Percentiles rank a stretch among this genome's conserved stretches.
Conservation (phyloP, 2,113 vertebrate genomes). For the Takifugu bimaculatus region DNA sequence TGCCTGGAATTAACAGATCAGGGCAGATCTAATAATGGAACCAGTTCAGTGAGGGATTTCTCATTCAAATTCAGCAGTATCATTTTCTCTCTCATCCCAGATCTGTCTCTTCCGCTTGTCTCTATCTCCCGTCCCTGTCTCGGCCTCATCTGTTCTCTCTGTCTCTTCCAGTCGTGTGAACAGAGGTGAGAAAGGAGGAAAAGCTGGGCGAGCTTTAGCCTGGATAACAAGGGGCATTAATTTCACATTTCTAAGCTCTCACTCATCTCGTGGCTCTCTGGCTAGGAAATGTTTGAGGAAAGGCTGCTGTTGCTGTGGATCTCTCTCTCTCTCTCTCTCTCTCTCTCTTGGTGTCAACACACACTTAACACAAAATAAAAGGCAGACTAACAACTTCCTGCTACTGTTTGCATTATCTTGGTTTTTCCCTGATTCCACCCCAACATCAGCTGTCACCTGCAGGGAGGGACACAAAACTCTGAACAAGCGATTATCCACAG, state of each 20-base stretch:
- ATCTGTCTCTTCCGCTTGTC: conserved; percentile 22
- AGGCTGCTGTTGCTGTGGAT: conserved; percentile 20
- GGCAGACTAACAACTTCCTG: conserved; percentile 26
- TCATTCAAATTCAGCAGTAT: conserved; percentile 43
- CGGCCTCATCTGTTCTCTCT: conserved; percentile 20
- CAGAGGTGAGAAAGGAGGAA: conserved; percentile 43
- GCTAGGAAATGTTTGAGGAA: conserved; percentile 43
- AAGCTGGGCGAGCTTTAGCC: conserved; percentile 43
- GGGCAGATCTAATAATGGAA: conserved; percentile 60
- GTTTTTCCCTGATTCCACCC: conserved; percentile 21
- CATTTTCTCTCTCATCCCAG: conserved; percentile 27
- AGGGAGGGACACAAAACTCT: conserved; percentile 64
- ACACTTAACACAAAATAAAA: conserved; percentile 30
- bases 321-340: too few relatives aligned
- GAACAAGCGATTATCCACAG: conserved; percentile 30
- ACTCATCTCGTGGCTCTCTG: conserved; percentile 30
- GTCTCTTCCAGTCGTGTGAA: conserved; percentile 40
- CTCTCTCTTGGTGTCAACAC: conserved; percentile 7
- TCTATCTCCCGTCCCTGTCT: conserved; percentile 14
- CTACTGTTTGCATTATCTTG: conserved; percentile 30
- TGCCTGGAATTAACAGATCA: conserved; percentile 65
- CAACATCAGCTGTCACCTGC: conserved; percentile 33
- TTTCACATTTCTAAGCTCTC: conserved; percentile 61
- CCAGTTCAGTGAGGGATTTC: conserved; percentile 44
- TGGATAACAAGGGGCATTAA: conserved; percentile 59